Percentiles rank a stretch among this genome's conserved stretches.
Conservation (phyloP, 2,797 vertebrate species). For the Thalassophryne amazonica region DNA sequence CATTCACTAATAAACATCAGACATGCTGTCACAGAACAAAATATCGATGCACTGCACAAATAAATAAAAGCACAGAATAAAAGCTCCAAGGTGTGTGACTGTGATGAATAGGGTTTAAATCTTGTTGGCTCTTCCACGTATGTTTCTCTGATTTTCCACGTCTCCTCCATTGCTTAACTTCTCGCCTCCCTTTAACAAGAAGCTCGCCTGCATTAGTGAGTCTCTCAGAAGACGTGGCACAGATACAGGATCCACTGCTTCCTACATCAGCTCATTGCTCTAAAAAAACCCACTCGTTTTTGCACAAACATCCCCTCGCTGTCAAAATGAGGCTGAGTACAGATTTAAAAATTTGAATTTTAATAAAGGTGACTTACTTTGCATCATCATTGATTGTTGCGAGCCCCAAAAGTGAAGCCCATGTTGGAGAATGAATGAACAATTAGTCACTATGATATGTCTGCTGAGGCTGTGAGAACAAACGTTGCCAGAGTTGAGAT, state of each 20-base stretch:
- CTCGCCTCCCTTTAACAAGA: constrained; percentile 25
- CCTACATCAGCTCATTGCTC: constrained; percentile 23
- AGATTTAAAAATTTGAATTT: constrained; percentile 4
- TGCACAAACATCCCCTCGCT: constrained; percentile 24
- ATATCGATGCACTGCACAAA: too few relatives aligned
- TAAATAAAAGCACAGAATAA: too few relatives aligned
- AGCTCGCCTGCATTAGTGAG: constrained; percentile 41
- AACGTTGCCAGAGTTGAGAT: constrained; percentile 29
- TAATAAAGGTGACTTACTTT: constrained; percentile 23
- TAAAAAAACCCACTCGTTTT: constrained; percentile 21
- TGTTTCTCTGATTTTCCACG: background rate
- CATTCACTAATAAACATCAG: background rate
- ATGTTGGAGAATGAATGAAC: constrained; percentile 55
- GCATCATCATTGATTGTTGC: background rate
- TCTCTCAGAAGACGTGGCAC: constrained; percentile 66
- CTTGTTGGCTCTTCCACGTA: constrained; percentile 20
- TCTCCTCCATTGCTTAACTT: constrained; percentile 28
- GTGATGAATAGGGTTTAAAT: too few relatives aligned
- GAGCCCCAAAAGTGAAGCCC: background rate
- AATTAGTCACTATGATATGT: constrained; percentile 31
- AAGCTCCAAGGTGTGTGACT: too few relatives aligned
- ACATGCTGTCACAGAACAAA: too few relatives aligned
- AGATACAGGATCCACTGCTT: constrained; percentile 37
- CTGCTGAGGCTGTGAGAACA: constrained; percentile 16
- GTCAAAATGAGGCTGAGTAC: constrained; percentile 9